A percentile compares a stretch with the other conserved stretches of the same genome.
These are phyloP conservation scores for Tiliqua scincoides DNA, from an alignment of 2,113 vertebrate genomes.

Conservation along the genomic window DNA sequence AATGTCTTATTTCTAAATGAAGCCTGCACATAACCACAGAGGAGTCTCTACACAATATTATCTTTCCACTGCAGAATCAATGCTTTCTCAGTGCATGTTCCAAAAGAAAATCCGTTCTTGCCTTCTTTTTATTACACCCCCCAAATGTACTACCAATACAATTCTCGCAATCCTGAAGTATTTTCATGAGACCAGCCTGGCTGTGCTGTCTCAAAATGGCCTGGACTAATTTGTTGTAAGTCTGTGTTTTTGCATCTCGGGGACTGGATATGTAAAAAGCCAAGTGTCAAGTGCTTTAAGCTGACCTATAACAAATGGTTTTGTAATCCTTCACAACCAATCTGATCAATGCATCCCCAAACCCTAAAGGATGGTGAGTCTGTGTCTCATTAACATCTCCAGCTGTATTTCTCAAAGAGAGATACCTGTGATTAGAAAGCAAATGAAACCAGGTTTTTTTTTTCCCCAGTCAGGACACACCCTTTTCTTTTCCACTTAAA, in stretches of 20 bases:
- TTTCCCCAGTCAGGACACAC: not conserved
- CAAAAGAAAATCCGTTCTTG: not conserved
- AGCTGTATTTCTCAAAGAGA: not conserved
- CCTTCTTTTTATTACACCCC: not conserved
- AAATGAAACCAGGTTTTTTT: conserved; percentile 34
- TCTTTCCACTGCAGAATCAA: not conserved
- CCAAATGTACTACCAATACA: not conserved
- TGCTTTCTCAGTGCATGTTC: not conserved
- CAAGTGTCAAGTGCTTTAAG: not conserved
- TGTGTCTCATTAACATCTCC: not conserved
- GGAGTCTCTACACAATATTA: not conserved
- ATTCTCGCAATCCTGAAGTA: not conserved
- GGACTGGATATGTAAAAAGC: not conserved
- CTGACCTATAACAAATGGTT: not conserved
- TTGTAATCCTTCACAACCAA: not conserved
- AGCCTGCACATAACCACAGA: not conserved
- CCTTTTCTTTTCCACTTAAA: not conserved
- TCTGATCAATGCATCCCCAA: not conserved
- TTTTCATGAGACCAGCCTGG: not conserved
- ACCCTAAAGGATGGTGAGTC: not conserved
- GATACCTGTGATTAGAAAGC: not conserved
- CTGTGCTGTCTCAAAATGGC: fast-evolving
- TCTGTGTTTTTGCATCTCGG: not conserved
- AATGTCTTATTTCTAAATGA: not conserved
- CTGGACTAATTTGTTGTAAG: not conserved